phyloP scores from a whole-genome alignment of 23 tunicate species.

The Botrylloides violaceus region DNA sequence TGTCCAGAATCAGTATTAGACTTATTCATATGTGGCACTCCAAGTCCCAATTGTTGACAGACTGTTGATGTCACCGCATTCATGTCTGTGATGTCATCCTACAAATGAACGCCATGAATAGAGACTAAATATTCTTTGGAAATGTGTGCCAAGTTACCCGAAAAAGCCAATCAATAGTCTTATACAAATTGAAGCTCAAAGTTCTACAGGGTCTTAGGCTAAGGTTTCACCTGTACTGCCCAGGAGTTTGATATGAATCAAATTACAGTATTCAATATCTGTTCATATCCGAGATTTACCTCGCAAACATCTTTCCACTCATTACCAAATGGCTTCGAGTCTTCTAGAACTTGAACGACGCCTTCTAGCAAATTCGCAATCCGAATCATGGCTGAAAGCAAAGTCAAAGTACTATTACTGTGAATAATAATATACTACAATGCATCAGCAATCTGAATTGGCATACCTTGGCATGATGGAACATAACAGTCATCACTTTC shows the following conservation, averaged over 20 bases:
- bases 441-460: no score
- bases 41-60: background rate
- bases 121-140: background rate
- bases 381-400: constrained; percentile 8
- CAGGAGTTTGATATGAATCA: no score
- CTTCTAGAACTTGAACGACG: constrained; percentile 2
- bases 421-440: no score
- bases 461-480: constrained; percentile 9
- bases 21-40: background rate
- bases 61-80: background rate
- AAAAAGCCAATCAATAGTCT: no score
- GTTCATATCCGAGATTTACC: background rate
- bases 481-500: constrained; percentile 9
- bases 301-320: constrained; percentile 10
- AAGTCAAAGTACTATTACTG: no score
- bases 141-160: no score
- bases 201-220: no score
- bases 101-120: background rate
- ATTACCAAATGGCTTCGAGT: background rate
- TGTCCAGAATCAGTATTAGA: background rate
- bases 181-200: no score
- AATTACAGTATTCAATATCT: no score
- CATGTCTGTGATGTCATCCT: background rate
- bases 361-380: background rate
- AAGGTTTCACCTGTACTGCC: no score